Conservation (phyloP, 2,797 vertebrate genomes). For the Enteromius trimaculatus region DNA sequence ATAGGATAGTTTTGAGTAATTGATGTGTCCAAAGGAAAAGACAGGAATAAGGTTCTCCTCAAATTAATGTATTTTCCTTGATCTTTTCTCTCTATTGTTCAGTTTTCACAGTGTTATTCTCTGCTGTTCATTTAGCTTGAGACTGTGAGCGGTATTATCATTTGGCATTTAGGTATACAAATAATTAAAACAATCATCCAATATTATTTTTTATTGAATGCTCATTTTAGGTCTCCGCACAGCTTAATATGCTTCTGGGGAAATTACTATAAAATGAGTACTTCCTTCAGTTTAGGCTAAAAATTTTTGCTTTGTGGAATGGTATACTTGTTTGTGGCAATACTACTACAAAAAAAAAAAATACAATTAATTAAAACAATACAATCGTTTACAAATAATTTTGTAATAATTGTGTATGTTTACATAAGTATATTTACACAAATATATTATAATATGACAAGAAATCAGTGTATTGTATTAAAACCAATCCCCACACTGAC, state of each 20-base stretch:
- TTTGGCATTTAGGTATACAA: slow-evolving; percentile 8
- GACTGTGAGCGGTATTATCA: not conserved
- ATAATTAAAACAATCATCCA: slow-evolving; percentile 9
- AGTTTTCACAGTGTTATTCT: not conserved
- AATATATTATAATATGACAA: not conserved
- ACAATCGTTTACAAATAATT: not conserved
- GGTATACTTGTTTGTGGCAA: not conserved
- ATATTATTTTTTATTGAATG: not conserved
- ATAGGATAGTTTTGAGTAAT: not conserved
- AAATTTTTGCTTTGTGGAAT: not conserved
- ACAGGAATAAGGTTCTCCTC: not conserved
- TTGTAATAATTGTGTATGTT: not conserved
- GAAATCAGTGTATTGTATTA: not conserved
- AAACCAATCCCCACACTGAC: not conserved
- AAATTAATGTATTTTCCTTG: not conserved
- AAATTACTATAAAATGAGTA: not conserved
- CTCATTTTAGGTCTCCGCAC: not conserved
- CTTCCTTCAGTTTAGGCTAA: not conserved
- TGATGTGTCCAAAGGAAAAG: not conserved
- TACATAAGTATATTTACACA: not conserved
- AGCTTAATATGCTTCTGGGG: not conserved
- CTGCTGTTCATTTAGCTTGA: not conserved
- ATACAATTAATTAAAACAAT: not conserved
- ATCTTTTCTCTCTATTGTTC: not conserved
- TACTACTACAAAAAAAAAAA: too few species aligned